Evolutionary conservation across 2,888 invertebrate genomes (phyloP), one percentile per base, ranked within the genome.

Genomic region (Adelognathus sp.): DNA sequence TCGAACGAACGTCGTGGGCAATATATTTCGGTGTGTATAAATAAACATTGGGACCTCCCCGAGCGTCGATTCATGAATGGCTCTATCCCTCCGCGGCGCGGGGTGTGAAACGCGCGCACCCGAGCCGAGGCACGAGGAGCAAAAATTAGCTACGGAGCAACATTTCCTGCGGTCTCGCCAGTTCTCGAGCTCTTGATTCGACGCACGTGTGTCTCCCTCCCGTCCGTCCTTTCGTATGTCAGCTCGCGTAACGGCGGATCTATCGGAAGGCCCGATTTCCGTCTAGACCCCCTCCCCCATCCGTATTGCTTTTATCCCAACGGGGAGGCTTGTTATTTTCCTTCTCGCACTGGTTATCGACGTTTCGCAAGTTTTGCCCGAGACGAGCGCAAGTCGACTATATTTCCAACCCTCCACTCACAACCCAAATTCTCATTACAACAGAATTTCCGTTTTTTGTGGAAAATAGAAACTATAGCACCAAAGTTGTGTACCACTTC

Each of bases 21-120:
- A 76, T 79, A 77, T 73, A 83, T 71, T 84, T 81, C 72, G 61
- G 71, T 83, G 78, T 79, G 72, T 86, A 87, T 88, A 87, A 87
- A 88, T 88, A 87, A 87, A 86, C 85, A 82, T 77, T 76, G 77
- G 80, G 69, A 73, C 63, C 78, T 69, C 72, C 73, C 80, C 83
- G 70, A 81, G 82, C 83, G 81, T 64, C 82, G 83, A 84, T 88
- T 88, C 88, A 88, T 88, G 88, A 87, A 88, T 88, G 88, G 85
- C 82, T 77, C 70, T 67, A 54, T 41, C 71, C n/a, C 50, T 54
- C 29, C 4, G 29, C 21, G 27, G 18, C 18, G 7, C 56, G 29
- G 41, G n/a, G 16, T 16, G 7, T n/a, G n/a, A n/a, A 33, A 58
- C 36, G 50, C 14, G 14, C 52, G 31, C 33, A n/a, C n/a, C n/a